Evolutionary conservation across 2,113 vertebrate genomes (phyloP), one percentile per base, ranked within the genome.

Genomic region (Albula goreensis): DNA sequence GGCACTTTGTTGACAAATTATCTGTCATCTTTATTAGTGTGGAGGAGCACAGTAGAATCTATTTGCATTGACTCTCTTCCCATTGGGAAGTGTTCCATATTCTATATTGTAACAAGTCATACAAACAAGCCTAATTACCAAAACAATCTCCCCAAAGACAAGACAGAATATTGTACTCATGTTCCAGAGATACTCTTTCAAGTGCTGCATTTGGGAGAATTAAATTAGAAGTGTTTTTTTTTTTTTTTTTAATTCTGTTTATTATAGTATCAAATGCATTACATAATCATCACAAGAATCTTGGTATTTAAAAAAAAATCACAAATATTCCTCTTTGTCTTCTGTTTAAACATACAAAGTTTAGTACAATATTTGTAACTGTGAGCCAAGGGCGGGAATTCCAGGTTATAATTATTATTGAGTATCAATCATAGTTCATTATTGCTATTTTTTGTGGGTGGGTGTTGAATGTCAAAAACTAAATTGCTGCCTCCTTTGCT

Each of bases 21-120:
- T 57, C 52, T 57, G 22, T 63, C 53, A 0, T 57, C 51, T 80
- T 57, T 80, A 85, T 57, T 15, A 48, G 31, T 74, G 31, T 22
- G 8, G 17, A 11, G 31, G 41, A 63, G 31, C 74, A 10, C 10
- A 60, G 56, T 49, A 81, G 85, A 78, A 83, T 78, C 8, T 51
- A 25, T 86, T 77, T 83, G 15, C 81, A 50, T 53, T 17, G 80
- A 82, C 74, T 78, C 77, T 78, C 41, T 13, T 66, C n/a, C 70
- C 70, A 74, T 5, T 74, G n/a, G 70, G 70, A 74, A 11, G 70
- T 31, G 70, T 74, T 74, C 70, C n/a, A 74, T 31, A 74, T 31
- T 74, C 70, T 31, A 19, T 74, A 31, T 2, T 74, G n/a, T 74
- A 9, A 74, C 70, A 11, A 9, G 8, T 74, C 63, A 13, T 31